Evolutionary conservation across 2,888 invertebrate species (phyloP), one percentile per base, ranked within the genome.

Genomic region (Erebia ligea): DNA sequence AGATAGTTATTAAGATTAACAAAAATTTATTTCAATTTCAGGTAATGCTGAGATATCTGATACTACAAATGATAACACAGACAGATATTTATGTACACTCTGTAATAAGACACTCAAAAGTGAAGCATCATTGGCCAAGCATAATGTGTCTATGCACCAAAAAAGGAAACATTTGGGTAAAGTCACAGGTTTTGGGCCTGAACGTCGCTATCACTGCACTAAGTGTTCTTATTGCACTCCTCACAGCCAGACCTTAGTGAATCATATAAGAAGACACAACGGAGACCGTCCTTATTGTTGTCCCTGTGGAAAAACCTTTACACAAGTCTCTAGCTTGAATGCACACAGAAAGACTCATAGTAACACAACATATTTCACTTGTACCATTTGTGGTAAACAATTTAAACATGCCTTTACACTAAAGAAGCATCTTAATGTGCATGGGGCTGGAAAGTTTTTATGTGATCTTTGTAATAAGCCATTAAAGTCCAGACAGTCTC

Each of bases 341-440:
- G 89, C 92, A 52, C 94, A 94, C 79, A 82, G 80, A 56, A 93
- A 92, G 79, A 90, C 82, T 17, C 93, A 94, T 70, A 93, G 89
- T 75, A 76, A 80, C 58, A 80, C 79, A 42, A 88, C 86, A 71
- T 89, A 85, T 74, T 92, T 84, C 68, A 92, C 90, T 11, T 94
- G 93, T 76, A 80, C 88, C 5, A 76, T 81, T 50, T 93, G 93
- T 84, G 93, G 93, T 0, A 93, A 91, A 78, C 93, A 93, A 80
- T 94, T 94, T 73, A 93, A 93, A 81, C 90, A 91, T 81, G 85
- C 89, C 57, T 91, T 87, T 76, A 82, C 91, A 66, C 80, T 93
- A 62, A 92, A 91, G 77, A 90, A 86, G 58, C 93, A 94, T 70
- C 78, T 85, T 64, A 79, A 79, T 70, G 93, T 93, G 1, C 94